These are phyloP conservation scores for Chelon auratus DNA, from an alignment of 2,797 vertebrate species.

Conservation along the genomic window DNA sequence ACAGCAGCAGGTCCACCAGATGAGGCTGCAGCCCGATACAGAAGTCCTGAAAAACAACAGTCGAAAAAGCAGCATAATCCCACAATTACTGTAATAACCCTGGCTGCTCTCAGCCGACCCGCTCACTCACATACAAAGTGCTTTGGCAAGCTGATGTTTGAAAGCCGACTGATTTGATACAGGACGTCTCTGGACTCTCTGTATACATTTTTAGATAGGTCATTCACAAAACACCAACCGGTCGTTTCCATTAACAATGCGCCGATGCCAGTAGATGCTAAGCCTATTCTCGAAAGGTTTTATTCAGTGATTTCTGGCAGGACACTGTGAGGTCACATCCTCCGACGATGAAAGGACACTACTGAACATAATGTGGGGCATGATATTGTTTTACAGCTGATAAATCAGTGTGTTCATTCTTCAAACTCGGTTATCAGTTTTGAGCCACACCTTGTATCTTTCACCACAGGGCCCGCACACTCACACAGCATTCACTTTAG, in stretches of 20 bases:
- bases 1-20: constrained; percentile 65
- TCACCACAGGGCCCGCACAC: neutral
- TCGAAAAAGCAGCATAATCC: constrained; percentile 69
- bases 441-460: constrained; percentile 34
- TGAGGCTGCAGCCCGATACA: constrained; percentile 39
- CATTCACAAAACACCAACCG: constrained; percentile 56
- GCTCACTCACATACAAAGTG: constrained; percentile 27
- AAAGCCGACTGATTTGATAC: constrained; percentile 5
- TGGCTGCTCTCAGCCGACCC: neutral
- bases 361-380: neutral
- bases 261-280: constrained; percentile 3
- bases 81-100: constrained; percentile 74
- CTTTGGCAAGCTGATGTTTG: constrained; percentile 46
- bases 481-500: neutral
- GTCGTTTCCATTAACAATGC: constrained; percentile 29
- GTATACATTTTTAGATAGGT: constrained; percentile 28
- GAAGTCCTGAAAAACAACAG: constrained; percentile 69
- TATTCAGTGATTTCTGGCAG: constrained; percentile 14
- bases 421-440: constrained; percentile 36
- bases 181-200: constrained; percentile 29
- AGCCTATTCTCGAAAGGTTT: constrained; percentile 22
- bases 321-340: neutral
- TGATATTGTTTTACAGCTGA: constrained; percentile 5
- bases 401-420: constrained; percentile 23
- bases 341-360: neutral